These are phyloP conservation scores for Troilus luridus DNA, from an alignment of 2,888 invertebrate genomes.

Conservation along the genomic window DNA sequence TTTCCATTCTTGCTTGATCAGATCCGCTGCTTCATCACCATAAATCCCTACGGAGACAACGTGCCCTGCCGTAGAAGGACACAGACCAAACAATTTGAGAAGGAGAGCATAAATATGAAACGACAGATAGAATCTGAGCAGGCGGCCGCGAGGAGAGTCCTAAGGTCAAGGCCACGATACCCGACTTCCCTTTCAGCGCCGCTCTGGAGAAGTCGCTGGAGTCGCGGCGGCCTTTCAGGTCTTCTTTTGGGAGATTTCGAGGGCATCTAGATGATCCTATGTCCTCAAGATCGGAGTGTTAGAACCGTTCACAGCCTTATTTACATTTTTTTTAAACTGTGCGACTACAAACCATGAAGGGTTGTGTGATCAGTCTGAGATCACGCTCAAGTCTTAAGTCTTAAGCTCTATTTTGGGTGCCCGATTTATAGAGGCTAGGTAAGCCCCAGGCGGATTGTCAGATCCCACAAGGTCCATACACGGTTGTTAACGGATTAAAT, in stretches of 20 bases:
- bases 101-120: slow-evolving; percentile 34
- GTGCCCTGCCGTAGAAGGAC: neutral
- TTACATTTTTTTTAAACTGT: too few relatives aligned
- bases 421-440: too few relatives aligned
- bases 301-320: neutral
- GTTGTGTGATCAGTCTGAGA: too few relatives aligned
- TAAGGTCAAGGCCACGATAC: neutral
- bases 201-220: neutral
- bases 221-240: neutral
- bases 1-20: neutral
- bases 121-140: slow-evolving; percentile 1
- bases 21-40: neutral
- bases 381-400: too few relatives aligned
- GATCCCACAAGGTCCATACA: too few relatives aligned
- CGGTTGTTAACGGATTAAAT: too few relatives aligned
- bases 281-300: neutral
- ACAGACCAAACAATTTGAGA: neutral
- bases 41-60: neutral
- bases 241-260: neutral
- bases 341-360: too few relatives aligned
- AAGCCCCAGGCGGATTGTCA: too few relatives aligned
- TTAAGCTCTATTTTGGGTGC: too few relatives aligned
- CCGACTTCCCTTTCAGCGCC: neutral
- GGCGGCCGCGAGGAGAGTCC: neutral
- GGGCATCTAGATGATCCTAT: neutral